These are phyloP conservation scores for Diaprepes abbreviatus DNA, from an alignment of 2,888 invertebrate genomes.

Conservation along the genomic window DNA sequence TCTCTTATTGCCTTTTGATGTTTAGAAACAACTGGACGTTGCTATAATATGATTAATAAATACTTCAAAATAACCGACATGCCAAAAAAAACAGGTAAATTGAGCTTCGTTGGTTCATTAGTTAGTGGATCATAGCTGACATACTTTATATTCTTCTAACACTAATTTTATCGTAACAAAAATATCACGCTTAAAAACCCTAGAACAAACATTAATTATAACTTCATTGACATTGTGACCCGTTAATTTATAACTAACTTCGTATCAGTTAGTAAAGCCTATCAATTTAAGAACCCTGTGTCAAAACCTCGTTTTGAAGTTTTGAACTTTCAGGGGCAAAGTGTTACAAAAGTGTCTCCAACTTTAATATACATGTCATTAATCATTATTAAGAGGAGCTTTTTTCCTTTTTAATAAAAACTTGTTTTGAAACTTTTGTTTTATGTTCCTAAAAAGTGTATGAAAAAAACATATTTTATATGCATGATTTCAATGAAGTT, in stretches of 20 bases:
- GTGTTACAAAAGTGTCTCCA: slow-evolving; percentile 36
- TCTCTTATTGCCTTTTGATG: no score
- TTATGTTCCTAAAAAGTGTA: not conserved
- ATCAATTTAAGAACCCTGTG: slow-evolving; percentile 39
- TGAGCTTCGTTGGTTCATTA: no score
- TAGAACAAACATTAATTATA: slow-evolving; percentile 40
- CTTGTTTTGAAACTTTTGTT: slow-evolving; percentile 7
- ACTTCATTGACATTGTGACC: slow-evolving; percentile 34
- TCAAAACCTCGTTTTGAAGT: slow-evolving; percentile 37
- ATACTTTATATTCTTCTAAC: no score
- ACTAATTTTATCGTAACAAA: no score
- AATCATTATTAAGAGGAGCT: slow-evolving; percentile 38
- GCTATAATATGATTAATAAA: no score
- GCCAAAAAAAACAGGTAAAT: no score
- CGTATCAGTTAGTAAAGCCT: slow-evolving; percentile 35
- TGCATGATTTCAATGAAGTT: no score
- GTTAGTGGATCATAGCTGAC: no score
- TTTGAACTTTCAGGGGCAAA: slow-evolving; percentile 35
- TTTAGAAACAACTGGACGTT: no score
- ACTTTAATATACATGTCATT: slow-evolving; percentile 48
- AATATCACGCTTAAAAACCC: not conserved
- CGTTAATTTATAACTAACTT: slow-evolving; percentile 40
- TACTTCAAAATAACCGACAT: no score
- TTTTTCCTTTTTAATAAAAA: slow-evolving; percentile 27
- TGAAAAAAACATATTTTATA: no score